phyloP scores from a whole-genome alignment of 2,113 vertebrate genomes.

The Stegastes partitus region DNA sequence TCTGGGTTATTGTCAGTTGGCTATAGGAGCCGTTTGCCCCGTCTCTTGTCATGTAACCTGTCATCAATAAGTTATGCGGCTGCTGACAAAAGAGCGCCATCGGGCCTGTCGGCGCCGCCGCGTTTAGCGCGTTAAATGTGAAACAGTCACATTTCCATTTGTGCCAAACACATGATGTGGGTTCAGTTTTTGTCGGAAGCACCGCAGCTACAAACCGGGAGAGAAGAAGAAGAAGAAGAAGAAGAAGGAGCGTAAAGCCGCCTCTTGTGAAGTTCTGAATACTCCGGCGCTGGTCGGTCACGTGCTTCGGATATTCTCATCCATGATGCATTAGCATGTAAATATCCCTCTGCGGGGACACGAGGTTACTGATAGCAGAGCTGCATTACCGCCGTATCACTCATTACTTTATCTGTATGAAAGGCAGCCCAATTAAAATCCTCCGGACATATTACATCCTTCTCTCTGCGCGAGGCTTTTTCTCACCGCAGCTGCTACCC shows the following conservation, averaged over 20 bases:
- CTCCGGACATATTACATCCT: slow-evolving; percentile 22
- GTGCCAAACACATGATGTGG: no score
- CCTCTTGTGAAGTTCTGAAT: background rate
- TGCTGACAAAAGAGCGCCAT: no score
- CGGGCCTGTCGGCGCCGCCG: no score
- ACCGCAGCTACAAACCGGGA: background rate
- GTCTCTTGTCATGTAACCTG: no score
- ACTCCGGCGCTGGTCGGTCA: background rate
- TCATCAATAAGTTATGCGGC: no score
- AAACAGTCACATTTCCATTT: no score
- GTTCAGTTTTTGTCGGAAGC: no score
- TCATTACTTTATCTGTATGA: slow-evolving; percentile 13
- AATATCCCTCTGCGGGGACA: background rate
- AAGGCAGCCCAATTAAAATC: slow-evolving; percentile 28
- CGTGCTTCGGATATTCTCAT: background rate
- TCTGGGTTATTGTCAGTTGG: background rate
- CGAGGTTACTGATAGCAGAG: background rate
- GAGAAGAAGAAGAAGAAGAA: background rate
- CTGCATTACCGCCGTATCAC: slow-evolving; percentile 12
- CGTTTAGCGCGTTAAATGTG: no score
- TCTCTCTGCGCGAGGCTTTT: slow-evolving; percentile 20
- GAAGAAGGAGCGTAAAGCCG: background rate
- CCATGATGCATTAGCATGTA: background rate
- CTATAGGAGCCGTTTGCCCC: background rate
- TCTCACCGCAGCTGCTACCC: slow-evolving; percentile 40